Evolutionary conservation across 2,888 invertebrate genomes (phyloP).

Genomic region (Rhopalosiphum nymphaeae): DNA sequence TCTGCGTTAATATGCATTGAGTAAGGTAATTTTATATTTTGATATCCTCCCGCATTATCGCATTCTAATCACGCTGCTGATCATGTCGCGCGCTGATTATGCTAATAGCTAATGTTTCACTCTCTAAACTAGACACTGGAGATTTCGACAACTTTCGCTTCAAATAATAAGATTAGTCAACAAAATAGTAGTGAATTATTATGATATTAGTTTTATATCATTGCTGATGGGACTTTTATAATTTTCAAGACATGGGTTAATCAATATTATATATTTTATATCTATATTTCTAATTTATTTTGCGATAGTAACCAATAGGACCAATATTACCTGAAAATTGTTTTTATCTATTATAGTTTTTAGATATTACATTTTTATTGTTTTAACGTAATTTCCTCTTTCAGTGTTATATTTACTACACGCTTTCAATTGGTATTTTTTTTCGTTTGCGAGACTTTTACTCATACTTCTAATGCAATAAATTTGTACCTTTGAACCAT

Average conservation of each 20-base stretch:
- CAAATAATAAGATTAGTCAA: not conserved
- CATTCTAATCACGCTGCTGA: not conserved
- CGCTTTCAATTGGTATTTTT: conserved; percentile 19
- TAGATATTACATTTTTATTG: not conserved
- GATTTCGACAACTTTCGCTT: conserved; percentile 7
- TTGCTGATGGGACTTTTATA: not conserved
- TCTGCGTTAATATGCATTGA: not conserved
- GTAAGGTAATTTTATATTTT: not conserved
- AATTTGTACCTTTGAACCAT: not conserved
- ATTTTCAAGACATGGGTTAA: not conserved
- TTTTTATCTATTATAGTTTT: not conserved
- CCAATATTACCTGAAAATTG: not conserved
- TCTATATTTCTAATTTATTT: not conserved
- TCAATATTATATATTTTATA: not conserved
- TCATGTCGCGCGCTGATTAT: conserved; percentile 32
- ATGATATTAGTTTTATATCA: not conserved
- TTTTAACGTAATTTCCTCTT: conserved; percentile 5
- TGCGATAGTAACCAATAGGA: not conserved
- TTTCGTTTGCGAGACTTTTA: not conserved
- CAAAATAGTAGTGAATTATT: not conserved
- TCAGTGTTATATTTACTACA: not conserved
- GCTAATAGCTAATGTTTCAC: conserved; percentile 10
- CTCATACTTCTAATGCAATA: not conserved
- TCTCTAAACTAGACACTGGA: conserved; percentile 27
- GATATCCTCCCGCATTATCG: not conserved